A percentile compares a stretch with the other conserved stretches of the same genome.
Conservation (phyloP, 2,797 vertebrate genomes). For the Gymnocypris eckloni region DNA sequence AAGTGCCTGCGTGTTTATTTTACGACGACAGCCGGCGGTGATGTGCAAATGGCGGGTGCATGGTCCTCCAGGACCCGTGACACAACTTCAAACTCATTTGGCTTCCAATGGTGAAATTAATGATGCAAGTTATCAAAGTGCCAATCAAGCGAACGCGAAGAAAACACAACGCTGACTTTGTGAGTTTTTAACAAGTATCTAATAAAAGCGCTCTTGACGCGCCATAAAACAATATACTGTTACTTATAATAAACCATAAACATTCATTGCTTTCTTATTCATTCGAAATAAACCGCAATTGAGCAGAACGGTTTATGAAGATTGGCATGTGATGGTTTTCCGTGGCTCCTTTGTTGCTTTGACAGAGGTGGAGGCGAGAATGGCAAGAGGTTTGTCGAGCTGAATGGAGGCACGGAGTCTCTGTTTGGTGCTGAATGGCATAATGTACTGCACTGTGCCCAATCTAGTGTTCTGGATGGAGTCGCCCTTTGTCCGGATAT, state of each 20-base stretch:
- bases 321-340: constrained; percentile 51
- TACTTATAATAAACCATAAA: constrained; percentile 74
- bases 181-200: constrained; percentile 68
- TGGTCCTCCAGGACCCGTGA: constrained; percentile 11
- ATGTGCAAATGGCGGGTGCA: background rate
- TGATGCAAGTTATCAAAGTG: constrained; percentile 44
- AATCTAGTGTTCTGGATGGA: constrained; percentile 55
- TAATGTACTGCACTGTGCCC: constrained; percentile 63
- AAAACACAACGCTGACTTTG: constrained; percentile 29
- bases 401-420: constrained; percentile 54
- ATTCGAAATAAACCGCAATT: constrained; percentile 73
- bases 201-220: constrained; percentile 66
- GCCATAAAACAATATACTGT: constrained; percentile 71
- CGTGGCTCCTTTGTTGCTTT: constrained; percentile 42
- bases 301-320: constrained; percentile 64
- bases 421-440: constrained; percentile 60
- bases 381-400: constrained; percentile 29
- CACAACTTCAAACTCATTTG: constrained; percentile 31
- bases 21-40: constrained; percentile 9
- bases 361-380: constrained; percentile 25
- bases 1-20: constrained; percentile 53
- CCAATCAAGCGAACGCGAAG: constrained; percentile 22
- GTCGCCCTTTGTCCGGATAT: constrained; percentile 40
- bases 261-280: constrained; percentile 74
- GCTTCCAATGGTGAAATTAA: constrained; percentile 50